A percentile compares a stretch with the other conserved stretches of the same genome.
phyloP scores from a whole-genome alignment of 2,113 vertebrate species.

The Sus scrofa region DNA sequence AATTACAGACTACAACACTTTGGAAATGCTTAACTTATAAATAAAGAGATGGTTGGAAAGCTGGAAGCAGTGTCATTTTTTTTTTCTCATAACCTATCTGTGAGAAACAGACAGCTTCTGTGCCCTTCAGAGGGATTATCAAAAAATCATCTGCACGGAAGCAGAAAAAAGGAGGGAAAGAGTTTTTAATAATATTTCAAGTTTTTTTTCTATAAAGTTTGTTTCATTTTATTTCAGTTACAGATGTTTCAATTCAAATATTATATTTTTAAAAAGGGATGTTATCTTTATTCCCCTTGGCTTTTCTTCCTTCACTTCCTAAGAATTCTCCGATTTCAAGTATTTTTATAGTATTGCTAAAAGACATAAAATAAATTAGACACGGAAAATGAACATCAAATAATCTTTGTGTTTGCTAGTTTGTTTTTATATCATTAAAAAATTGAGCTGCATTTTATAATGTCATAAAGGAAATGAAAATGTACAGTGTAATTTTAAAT shows the following conservation, averaged over 20 bases:
- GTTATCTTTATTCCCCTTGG: background rate
- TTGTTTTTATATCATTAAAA: constrained; percentile 38
- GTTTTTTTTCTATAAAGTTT: background rate
- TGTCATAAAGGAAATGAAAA: constrained; percentile 22
- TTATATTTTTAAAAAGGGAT: background rate
- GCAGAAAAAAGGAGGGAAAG: constrained; percentile 42
- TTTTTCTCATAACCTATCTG: background rate
- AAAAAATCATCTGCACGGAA: background rate
- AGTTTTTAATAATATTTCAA: constrained; percentile 6
- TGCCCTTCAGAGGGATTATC: background rate
- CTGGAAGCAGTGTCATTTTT: background rate
- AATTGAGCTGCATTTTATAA: background rate
- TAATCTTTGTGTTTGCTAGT: background rate
- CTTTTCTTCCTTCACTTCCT: background rate
- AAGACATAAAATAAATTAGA: background rate
- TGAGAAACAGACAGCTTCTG: background rate
- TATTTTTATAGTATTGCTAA: constrained; percentile 24
- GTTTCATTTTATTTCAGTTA: constrained; percentile 53
- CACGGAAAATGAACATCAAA: constrained; percentile 27
- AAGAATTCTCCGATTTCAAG: background rate
- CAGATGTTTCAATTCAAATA: constrained; percentile 41
- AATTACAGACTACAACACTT: background rate
- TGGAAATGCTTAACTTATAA: background rate
- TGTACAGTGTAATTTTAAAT: constrained; percentile 38
- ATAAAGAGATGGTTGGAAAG: background rate